Conservation (phyloP, 2,888 invertebrate species). For the Carcina quercana region DNA sequence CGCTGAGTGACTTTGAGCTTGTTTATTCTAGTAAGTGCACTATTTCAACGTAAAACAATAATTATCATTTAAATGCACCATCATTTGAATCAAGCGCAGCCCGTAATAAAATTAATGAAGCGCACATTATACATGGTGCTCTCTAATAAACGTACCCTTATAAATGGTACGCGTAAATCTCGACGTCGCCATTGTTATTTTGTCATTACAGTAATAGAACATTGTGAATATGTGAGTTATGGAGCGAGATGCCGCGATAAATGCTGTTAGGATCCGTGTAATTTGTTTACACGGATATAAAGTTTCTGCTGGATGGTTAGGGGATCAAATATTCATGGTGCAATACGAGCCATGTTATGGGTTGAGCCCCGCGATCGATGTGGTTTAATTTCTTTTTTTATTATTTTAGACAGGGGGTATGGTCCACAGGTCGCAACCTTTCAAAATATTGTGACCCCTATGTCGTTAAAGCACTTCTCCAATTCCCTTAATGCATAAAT, state of each 20-base stretch:
- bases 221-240: conserved; percentile 27
- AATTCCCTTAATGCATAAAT: background rate
- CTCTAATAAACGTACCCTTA: background rate
- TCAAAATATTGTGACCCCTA: background rate
- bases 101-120: conserved; percentile 2
- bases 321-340: background rate
- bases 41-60: no score
- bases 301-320: background rate
- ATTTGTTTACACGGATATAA: conserved; percentile 13
- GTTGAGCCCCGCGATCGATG: no score
- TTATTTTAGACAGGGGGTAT: background rate
- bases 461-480: background rate
- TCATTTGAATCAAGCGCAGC: no score
- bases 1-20: no score
- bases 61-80: no score
- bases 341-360: no score
- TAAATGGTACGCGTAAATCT: conserved; percentile 25
- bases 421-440: background rate
- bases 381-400: no score
- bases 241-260: conserved; percentile 22
- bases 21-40: no score
- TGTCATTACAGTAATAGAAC: conserved; percentile 40
- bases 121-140: background rate
- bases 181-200: conserved; percentile 35
- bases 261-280: conserved; percentile 20